phyloP scores from a whole-genome alignment of 2,888 invertebrate genomes.

The Lepidochrysops patricia region DNA sequence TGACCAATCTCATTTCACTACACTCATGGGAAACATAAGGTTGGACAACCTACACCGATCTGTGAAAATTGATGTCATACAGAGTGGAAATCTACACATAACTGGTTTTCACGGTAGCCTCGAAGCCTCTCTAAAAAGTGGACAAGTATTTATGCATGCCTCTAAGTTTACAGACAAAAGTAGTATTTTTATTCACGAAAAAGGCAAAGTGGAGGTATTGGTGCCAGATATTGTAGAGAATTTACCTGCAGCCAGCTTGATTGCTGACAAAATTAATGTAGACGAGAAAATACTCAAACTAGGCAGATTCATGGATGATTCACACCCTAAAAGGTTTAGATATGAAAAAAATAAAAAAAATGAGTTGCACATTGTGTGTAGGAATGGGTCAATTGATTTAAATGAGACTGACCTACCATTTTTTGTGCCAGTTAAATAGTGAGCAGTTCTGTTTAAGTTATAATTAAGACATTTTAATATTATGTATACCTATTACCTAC shows the following conservation, averaged over 20 bases:
- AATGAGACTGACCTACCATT: conserved; percentile 60
- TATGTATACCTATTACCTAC: no score
- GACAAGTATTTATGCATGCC: conserved; percentile 63
- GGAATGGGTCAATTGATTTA: conserved; percentile 66
- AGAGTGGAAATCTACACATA: conserved; percentile 60
- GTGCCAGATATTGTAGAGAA: conserved; percentile 58
- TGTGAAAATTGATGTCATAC: conserved; percentile 63
- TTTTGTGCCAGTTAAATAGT: conserved; percentile 34
- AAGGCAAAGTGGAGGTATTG: conserved; percentile 62
- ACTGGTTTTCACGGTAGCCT: conserved; percentile 60
- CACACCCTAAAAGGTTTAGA: conserved; percentile 61
- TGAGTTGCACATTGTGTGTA: conserved; percentile 67
- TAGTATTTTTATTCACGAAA: conserved; percentile 69
- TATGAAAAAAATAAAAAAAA: conserved; percentile 57
- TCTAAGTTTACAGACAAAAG: conserved; percentile 58
- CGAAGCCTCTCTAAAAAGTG: conserved; percentile 63
- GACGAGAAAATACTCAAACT: conserved; percentile 61
- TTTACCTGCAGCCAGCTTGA: conserved; percentile 62
- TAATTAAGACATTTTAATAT: background rate
- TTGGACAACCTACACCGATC: conserved; percentile 43
- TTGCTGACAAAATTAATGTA: conserved; percentile 64
- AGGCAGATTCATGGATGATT: conserved; percentile 65
- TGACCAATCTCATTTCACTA: conserved; percentile 30
- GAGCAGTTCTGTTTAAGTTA: background rate
- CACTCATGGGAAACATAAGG: conserved; percentile 58